Base-by-base conservation (phyloP, 1,140 invertebrate genomes). In the Tetragnatha versicolor region DNA sequence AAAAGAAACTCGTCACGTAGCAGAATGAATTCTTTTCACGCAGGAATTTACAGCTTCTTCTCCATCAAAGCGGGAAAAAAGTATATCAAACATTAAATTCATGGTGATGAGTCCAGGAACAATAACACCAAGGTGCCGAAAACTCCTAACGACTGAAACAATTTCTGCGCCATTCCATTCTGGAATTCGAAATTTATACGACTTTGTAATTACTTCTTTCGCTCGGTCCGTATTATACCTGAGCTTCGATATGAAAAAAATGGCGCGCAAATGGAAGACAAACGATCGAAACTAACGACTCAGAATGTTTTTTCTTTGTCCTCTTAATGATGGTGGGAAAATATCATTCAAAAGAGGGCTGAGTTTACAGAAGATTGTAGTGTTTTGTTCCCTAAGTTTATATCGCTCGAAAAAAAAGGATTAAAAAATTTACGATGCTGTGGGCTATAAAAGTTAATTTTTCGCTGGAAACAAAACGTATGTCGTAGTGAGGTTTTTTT, bases 181-280 rank as follows among this genome's bases (percentile, higher is more conserved):
- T 35, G 65, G 45, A 33, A 51, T 68, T 51, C 65, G 9, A 68
- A 68, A 68, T 51, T 68, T 68, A 68, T 68, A 68, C 17, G 65
- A 68, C 42, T 68, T 49, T 33, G 42, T 68, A 68, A 68, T 68
- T 68, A 68, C 65, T 68, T 12, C 33, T 22, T 68, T 17, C 47
- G 3, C 42, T 49, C 29, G 12, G 27, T 5, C 35, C 29, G 0
- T 20, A 35, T 31, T n/a, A 33, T 58, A 17, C 35, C 35, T 7
- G 17, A 6, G 3, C n/a, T n/a, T n/a, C 2, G 5, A 58, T n/a
- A 58, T 33, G 17, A 35, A 58, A 9, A 35, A 25, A 7, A 25
- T 25, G 14, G 14, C 4, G 6, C 17, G 55, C 22, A 17, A 58
- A 58, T 10, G 29, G 29, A 58, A 58, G 17, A 20, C 31, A 58